phyloP scores from a whole-genome alignment of 2,797 vertebrate genomes.

The Lagorchestes hirsutus region DNA sequence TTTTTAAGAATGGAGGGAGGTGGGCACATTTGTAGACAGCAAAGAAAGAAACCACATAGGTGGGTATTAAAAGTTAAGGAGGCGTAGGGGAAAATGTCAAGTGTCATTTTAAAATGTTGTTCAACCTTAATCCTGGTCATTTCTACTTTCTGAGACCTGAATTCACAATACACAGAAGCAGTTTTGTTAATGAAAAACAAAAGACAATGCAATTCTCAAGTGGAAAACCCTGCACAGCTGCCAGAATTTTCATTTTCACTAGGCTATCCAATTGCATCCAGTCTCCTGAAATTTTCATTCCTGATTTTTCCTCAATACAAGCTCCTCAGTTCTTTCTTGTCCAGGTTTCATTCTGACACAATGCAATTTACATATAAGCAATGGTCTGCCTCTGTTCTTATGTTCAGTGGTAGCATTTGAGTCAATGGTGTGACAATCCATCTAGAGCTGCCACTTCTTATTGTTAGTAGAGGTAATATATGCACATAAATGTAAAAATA shows the following conservation, averaged over 20 bases:
- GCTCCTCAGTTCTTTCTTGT: background rate
- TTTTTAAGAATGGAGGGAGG: background rate
- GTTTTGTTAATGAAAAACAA: background rate
- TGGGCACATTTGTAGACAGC: background rate
- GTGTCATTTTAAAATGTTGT: background rate
- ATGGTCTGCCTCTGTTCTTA: conserved; percentile 33
- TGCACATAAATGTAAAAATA: conserved; percentile 44
- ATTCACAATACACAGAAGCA: background rate
- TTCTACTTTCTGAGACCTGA: background rate
- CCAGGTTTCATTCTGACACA: background rate
- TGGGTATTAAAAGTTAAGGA: background rate
- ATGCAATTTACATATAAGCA: conserved; percentile 33
- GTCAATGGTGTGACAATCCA: conserved; percentile 41
- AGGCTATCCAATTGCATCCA: background rate
- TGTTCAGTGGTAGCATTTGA: background rate
- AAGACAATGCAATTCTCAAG: background rate
- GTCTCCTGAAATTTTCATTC: background rate
- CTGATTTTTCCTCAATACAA: background rate
- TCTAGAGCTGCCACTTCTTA: background rate
- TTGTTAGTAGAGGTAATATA: conserved; percentile 48
- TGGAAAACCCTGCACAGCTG: background rate
- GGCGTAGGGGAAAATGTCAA: background rate
- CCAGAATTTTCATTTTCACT: background rate
- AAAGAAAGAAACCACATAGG: background rate
- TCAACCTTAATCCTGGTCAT: background rate